Percentiles rank a stretch among this genome's conserved stretches.
Evolutionary conservation across 2,797 vertebrate genomes (phyloP).

Genomic region (Fistularia commersonii): DNA sequence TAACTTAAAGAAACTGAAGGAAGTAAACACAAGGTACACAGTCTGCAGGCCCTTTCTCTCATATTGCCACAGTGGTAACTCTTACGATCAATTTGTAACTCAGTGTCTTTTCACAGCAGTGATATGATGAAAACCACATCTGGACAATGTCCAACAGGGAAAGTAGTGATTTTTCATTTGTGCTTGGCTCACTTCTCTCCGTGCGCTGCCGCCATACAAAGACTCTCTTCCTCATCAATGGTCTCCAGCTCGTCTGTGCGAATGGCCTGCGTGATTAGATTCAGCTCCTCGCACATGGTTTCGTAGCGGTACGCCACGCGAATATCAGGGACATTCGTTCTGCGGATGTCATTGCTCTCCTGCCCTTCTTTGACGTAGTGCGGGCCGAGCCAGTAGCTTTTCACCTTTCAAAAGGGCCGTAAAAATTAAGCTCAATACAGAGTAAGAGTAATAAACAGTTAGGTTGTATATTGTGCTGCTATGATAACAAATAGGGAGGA

Average conservation of each 20-base stretch:
- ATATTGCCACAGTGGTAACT: too few species aligned
- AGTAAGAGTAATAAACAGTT: background rate
- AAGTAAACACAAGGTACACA: slow-evolving; percentile 30
- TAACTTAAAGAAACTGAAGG: slow-evolving; percentile 29
- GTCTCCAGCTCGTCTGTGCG: slow-evolving; percentile 87
- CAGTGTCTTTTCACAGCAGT: slow-evolving; percentile 29
- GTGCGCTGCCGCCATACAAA: slow-evolving; percentile 56
- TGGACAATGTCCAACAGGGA: slow-evolving; percentile 23
- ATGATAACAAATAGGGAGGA: slow-evolving; percentile 29
- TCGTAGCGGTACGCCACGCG: slow-evolving; percentile 91
- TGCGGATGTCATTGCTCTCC: slow-evolving; percentile 91
- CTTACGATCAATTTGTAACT: slow-evolving; percentile 15
- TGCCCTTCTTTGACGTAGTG: slow-evolving; percentile 87
- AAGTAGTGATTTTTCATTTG: slow-evolving; percentile 16
- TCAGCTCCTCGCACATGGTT: slow-evolving; percentile 94
- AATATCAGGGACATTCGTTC: slow-evolving; percentile 95
- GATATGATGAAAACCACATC: slow-evolving; percentile 40
- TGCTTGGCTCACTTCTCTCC: slow-evolving; percentile 40
- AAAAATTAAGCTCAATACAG: background rate
- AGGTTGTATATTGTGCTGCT: background rate
- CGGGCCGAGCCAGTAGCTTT: slow-evolving; percentile 92
- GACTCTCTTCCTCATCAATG: slow-evolving; percentile 80
- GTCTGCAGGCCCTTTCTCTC: slow-evolving; percentile 34
- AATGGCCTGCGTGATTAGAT: slow-evolving; percentile 91
- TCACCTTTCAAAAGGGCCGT: slow-evolving; percentile 71